phyloP scores from a whole-genome alignment of 2,113 vertebrate species.

The Cyprinus carpio region DNA sequence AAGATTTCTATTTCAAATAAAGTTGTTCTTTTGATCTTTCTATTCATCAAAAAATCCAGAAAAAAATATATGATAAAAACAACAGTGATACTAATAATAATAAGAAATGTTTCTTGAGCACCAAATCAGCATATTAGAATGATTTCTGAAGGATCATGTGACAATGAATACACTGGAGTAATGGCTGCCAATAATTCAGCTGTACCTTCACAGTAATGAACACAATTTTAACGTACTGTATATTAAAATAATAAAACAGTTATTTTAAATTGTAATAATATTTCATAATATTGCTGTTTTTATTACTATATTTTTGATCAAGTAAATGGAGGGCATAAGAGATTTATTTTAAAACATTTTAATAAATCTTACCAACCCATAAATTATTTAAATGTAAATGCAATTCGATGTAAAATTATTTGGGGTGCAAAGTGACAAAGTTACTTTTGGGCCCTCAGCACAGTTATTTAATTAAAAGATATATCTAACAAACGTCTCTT shows the following conservation, averaged over 20 bases:
- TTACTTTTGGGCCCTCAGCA: not conserved
- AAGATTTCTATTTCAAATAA: not conserved
- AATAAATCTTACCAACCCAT: not conserved
- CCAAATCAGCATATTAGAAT: not conserved
- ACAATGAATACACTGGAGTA: not conserved
- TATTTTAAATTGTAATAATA: not conserved
- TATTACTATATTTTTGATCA: too few species aligned
- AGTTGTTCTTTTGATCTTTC: not conserved
- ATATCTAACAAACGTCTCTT: not conserved
- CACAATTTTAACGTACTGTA: not conserved
- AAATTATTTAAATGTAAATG: not conserved
- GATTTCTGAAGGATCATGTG: not conserved
- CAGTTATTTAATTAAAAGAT: not conserved
- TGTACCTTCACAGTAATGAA: not conserved
- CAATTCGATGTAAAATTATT: not conserved
- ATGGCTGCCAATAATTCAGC: not conserved
- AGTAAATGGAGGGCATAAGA: too few species aligned
- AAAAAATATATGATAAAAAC: not conserved
- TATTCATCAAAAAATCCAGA: not conserved
- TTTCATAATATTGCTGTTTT: not conserved
- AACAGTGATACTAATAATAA: not conserved
- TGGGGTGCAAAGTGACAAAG: not conserved
- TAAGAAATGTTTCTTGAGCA: not conserved
- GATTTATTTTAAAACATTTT: too few species aligned
- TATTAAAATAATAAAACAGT: not conserved